Evolutionary conservation across 1,140 invertebrate genomes (phyloP).

Genomic region (Neelides sp.): DNA sequence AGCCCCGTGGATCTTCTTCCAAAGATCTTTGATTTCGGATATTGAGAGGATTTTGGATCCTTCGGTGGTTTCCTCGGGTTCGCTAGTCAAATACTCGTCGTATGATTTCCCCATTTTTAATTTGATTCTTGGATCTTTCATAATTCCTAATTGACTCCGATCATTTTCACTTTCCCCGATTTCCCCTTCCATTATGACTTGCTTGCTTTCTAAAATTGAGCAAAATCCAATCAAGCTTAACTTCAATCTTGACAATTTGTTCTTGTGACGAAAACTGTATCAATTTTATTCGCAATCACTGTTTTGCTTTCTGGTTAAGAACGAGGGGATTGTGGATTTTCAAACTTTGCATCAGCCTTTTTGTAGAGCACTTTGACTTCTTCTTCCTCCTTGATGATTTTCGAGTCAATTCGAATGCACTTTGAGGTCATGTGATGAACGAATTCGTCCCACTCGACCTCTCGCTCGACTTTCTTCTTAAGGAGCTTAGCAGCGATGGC

Average conservation of each 20-base stretch:
- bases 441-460: conserved; percentile 56
- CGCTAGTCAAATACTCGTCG: neutral
- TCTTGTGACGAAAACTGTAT: too few relatives aligned
- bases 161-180: conserved; percentile 10
- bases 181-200: neutral
- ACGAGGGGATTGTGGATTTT: too few relatives aligned
- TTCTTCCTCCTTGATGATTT: conserved; percentile 63
- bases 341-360: conserved; percentile 46
- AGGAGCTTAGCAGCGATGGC: conserved; percentile 39
- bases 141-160: conserved; percentile 12
- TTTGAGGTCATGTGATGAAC: conserved; percentile 60
- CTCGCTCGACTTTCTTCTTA: conserved; percentile 41
- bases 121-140: conserved; percentile 41
- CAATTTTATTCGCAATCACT: too few relatives aligned
- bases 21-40: conserved; percentile 24
- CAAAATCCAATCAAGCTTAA: too few relatives aligned
- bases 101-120: conserved; percentile 38
- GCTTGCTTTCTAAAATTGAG: too few relatives aligned
- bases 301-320: too few relatives aligned
- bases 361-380: conserved; percentile 58
- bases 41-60: conserved; percentile 13
- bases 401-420: conserved; percentile 56
- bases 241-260: too few relatives aligned
- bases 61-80: neutral
- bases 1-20: neutral